Conservation (phyloP, 2,113 vertebrate species). For the Cryptotis parvus region DNA sequence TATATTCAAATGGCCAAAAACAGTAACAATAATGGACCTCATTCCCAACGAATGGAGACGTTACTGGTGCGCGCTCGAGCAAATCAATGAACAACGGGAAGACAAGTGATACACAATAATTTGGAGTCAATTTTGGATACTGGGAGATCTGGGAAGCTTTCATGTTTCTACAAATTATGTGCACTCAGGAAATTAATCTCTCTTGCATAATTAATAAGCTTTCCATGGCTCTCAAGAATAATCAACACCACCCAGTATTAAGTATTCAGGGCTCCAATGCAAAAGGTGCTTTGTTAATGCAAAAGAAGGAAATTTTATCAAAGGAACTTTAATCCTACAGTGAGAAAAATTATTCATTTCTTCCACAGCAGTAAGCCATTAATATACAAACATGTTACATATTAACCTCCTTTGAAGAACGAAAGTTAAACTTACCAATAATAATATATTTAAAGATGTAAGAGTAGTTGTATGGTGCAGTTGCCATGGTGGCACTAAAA, state of each 20-base stretch:
- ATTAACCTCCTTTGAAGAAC: slow-evolving; percentile 37
- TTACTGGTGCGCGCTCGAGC: too few species aligned
- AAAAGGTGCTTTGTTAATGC: background rate
- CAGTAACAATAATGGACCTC: too few species aligned
- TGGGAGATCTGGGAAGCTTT: background rate
- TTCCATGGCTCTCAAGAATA: background rate
- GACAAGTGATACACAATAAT: too few species aligned
- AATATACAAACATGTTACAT: background rate
- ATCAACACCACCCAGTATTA: too few species aligned
- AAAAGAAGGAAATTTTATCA: slow-evolving; percentile 19
- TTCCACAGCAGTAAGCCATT: slow-evolving; percentile 1
- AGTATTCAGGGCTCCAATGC: background rate
- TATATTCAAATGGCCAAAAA: too few species aligned
- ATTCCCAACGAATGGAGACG: too few species aligned
- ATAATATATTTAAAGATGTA: slow-evolving; percentile 99
- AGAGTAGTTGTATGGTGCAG: slow-evolving; percentile 99
- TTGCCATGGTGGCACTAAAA: slow-evolving; percentile 96
- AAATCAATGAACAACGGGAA: too few species aligned
- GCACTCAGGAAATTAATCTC: slow-evolving; percentile 38
- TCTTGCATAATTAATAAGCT: slow-evolving; percentile 14
- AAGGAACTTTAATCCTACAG: slow-evolving; percentile 52
- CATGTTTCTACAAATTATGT: slow-evolving; percentile 35
- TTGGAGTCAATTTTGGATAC: slow-evolving; percentile 33
- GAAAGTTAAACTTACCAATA: slow-evolving; percentile 93
- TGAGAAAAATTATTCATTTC: slow-evolving; percentile 47